Evolutionary conservation across 2,888 invertebrate genomes (phyloP), one percentile per base, ranked within the genome.

Genomic region (Philereme transversata): DNA sequence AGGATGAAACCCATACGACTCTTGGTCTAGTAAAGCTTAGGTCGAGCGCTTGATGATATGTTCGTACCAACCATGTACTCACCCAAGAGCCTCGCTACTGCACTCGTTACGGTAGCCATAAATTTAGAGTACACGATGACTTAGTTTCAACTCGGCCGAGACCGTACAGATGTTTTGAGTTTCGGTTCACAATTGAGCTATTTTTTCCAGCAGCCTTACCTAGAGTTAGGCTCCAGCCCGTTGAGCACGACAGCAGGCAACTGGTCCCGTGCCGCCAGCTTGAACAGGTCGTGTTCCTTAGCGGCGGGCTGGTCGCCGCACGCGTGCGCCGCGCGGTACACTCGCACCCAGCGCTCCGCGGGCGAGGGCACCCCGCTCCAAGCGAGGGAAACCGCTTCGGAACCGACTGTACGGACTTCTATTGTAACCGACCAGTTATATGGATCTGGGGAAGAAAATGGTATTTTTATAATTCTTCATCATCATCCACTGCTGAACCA

Each of bases 341-440:
- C 97, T 71, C 97, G 96, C 52, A 98, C 97, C 88, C 96, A 97
- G 81, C 97, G 97, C 81, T 97, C 97, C 66, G 97, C 96, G 0
- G 98, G 98, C 71, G 96, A 95, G 0, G 98, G 98, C 0, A 98
- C 95, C 0, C 98, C 98, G 51, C 92, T 94, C 97, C 97, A 97
- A 5, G 94, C 93, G 5, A 98, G 93, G 76, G 97, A 97, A 0
- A 96, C 96, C 7, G 96, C 95, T 54, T 95, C 95, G 0, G 96
- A 93, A 68, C 97, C 97, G 0, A 97, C 94, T 63, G 95, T 93
- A 9, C 95, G 94, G 0, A 96, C 95, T 71, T 96, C 96, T 4
- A 98, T 94, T 5, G 93, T 93, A 4, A 97, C 96, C 55, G 96
- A 95, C 88, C 98, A 98, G 67, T 95, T 96, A 81, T 97, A 98